These are phyloP conservation scores for Papilio polytes DNA, from an alignment of 1,140 invertebrate species.

Conservation along the genomic window DNA sequence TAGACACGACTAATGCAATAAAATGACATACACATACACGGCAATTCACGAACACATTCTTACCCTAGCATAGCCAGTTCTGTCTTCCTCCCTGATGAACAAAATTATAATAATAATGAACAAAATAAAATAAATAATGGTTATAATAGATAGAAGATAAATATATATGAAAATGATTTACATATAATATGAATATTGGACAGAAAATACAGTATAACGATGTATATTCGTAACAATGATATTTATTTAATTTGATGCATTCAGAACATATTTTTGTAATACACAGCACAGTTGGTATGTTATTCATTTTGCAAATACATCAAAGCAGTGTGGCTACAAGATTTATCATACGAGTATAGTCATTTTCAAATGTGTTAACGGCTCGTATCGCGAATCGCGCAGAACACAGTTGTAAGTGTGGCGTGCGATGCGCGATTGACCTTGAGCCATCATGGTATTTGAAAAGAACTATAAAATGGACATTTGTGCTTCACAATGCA, in stretches of 20 bases:
- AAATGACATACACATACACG: conserved; percentile 71
- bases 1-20: conserved; percentile 61
- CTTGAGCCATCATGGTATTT: too few relatives aligned
- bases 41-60: conserved; percentile 78
- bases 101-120: conserved; percentile 76
- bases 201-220: not conserved
- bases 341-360: not conserved
- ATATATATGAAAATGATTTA: conserved; percentile 50
- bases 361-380: too few relatives aligned
- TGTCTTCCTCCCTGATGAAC: conserved; percentile 84
- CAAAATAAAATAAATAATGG: conserved; percentile 52
- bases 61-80: conserved; percentile 83
- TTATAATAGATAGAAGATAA: conserved; percentile 50
- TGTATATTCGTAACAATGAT: not conserved
- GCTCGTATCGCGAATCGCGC: too few relatives aligned
- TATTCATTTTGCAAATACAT: conserved; percentile 27
- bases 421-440: too few relatives aligned
- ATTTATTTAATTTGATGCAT: conserved; percentile 46
- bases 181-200: not conserved
- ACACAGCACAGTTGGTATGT: conserved; percentile 16
- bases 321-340: conserved; percentile 18
- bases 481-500: conserved; percentile 58
- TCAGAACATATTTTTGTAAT: conserved; percentile 60
- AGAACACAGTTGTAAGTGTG: too few relatives aligned
- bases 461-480: not conserved